phyloP scores from a whole-genome alignment of 2,113 vertebrate genomes.

The Pterophyllum scalare region DNA sequence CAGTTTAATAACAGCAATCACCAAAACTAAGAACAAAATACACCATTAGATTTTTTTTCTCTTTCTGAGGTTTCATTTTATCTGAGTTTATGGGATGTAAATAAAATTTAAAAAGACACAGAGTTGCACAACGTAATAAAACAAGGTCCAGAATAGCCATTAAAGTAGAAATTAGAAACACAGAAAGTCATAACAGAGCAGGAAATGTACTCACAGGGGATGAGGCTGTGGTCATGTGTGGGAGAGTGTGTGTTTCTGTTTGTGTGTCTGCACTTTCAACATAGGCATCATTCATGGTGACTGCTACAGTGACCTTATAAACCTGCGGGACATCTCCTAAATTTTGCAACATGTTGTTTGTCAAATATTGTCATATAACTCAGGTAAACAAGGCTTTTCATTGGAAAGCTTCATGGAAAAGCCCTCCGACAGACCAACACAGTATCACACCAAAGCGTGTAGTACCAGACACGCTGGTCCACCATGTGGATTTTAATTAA shows the following conservation, averaged over 20 bases:
- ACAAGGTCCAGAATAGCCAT: neutral
- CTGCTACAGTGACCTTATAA: neutral
- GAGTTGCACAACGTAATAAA: neutral
- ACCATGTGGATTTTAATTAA: too few relatives aligned
- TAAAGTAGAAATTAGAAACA: slow-evolving; percentile 25
- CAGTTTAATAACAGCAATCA: neutral
- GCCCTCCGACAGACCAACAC: too few relatives aligned
- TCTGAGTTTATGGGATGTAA: neutral
- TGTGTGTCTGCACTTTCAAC: neutral
- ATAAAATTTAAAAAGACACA: neutral
- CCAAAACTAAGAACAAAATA: neutral
- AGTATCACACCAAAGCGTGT: too few relatives aligned
- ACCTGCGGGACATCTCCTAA: too few relatives aligned
- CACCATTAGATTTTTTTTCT: neutral
- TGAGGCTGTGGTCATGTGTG: neutral
- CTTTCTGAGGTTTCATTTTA: neutral
- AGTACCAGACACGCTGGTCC: too few relatives aligned
- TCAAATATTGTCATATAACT: too few relatives aligned
- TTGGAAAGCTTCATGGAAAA: too few relatives aligned
- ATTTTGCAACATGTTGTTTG: too few relatives aligned
- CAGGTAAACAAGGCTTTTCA: too few relatives aligned
- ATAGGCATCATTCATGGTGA: neutral
- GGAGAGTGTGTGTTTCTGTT: neutral
- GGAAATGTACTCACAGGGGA: slow-evolving; percentile 22
- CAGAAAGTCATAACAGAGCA: neutral